These are phyloP conservation scores for Hydrotaea diabolus DNA, from an alignment of 2,888 invertebrate species.

Conservation along the genomic window DNA sequence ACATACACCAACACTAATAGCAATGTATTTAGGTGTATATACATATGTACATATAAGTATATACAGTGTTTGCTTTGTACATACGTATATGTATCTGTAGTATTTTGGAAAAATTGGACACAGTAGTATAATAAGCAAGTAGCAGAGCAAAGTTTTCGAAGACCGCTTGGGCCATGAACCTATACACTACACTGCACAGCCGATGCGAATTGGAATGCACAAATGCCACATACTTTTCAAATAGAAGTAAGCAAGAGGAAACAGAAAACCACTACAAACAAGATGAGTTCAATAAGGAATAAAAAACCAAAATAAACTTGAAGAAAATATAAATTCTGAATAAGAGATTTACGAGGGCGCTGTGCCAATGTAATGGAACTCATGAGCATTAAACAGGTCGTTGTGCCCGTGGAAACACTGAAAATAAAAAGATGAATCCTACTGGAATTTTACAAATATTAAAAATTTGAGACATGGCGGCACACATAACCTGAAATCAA, in stretches of 20 bases:
- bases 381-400: too few relatives aligned
- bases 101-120: constrained; percentile 60
- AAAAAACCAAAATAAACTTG: not conserved
- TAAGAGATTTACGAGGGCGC: too few relatives aligned
- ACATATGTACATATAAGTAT: not conserved
- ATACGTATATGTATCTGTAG: constrained; percentile 35
- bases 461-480: too few relatives aligned
- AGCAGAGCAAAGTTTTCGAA: constrained; percentile 5
- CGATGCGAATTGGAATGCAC: not conserved
- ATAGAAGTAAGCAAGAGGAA: constrained; percentile 16
- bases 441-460: too few relatives aligned
- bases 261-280: constrained; percentile 23
- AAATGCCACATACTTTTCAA: constrained; percentile 18
- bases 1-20: not conserved
- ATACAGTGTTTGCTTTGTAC: constrained; percentile 2
- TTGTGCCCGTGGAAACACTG: too few relatives aligned
- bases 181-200: not conserved
- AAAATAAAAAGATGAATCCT: too few relatives aligned
- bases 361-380: too few relatives aligned
- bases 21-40: not conserved
- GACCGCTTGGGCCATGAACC: constrained; percentile 15
- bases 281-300: constrained; percentile 22
- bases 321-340: not conserved
- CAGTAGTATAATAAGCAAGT: constrained; percentile 49
- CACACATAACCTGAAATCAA: too few relatives aligned